phyloP scores from a whole-genome alignment of 2,888 invertebrate genomes.

The Coremacera marginata region DNA sequence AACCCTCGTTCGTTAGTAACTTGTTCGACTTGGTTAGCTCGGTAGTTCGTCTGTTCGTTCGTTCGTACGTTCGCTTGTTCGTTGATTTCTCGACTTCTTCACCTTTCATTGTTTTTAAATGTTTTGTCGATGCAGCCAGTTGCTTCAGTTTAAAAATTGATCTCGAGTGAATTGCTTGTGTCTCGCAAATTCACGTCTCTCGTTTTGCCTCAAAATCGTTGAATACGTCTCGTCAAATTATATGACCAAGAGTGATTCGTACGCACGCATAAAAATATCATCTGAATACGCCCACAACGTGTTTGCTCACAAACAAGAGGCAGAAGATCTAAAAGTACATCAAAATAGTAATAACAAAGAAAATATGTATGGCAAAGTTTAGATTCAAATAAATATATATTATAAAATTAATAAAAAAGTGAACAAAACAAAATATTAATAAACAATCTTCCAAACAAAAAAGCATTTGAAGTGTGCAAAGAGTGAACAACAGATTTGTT shows the following conservation, averaged over 20 bases:
- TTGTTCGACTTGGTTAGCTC: neutral
- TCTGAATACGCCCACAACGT: neutral
- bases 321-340: too few relatives aligned
- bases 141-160: slow-evolving; percentile 56
- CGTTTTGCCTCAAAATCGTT: neutral
- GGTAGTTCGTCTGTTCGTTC: slow-evolving; percentile 10
- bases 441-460: neutral
- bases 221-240: neutral
- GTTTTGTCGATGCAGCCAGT: slow-evolving; percentile 56
- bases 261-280: neutral
- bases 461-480: neutral
- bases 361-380: neutral
- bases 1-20: neutral
- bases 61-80: slow-evolving; percentile 18
- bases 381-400: neutral
- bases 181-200: slow-evolving; percentile 7
- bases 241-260: neutral
- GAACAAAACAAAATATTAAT: slow-evolving; percentile 5
- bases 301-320: neutral
- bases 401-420: slow-evolving; percentile 7
- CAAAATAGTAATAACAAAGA: too few relatives aligned
- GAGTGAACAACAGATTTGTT: slow-evolving; percentile 17
- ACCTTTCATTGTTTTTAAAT: slow-evolving; percentile 49
- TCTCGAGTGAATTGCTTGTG: slow-evolving; percentile 51
- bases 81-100: slow-evolving; percentile 26